Percentiles rank a stretch among this genome's conserved stretches.
Evolutionary conservation across 2,113 vertebrate genomes (phyloP).

Genomic region (Procavia capensis): DNA sequence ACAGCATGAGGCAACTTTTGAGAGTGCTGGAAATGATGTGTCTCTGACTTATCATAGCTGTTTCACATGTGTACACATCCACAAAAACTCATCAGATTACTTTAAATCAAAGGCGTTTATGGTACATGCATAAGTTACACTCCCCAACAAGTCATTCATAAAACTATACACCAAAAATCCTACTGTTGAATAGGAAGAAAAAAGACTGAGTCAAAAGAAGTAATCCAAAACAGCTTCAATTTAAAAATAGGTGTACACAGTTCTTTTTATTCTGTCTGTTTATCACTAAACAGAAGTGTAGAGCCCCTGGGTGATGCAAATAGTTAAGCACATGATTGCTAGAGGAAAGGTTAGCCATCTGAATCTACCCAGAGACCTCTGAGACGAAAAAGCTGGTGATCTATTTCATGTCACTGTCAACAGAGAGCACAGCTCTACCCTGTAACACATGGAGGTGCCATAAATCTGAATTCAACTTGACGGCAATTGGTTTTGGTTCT

Average conservation of each 20-base stretch:
- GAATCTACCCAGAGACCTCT: not conserved
- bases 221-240: not conserved
- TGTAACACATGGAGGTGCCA: not conserved
- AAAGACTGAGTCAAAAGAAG: not conserved
- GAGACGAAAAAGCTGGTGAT: not conserved
- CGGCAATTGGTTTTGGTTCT: not conserved
- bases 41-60: not conserved
- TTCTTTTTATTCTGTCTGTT: not conserved
- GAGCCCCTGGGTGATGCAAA: not conserved
- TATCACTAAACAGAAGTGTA: not conserved
- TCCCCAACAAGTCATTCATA: not conserved
- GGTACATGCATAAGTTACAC: not conserved
- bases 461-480: not conserved
- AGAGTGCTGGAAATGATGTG: not conserved
- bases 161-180: constrained; percentile 10
- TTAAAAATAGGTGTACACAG: not conserved
- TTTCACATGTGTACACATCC: not conserved
- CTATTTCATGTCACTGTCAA: not conserved
- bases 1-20: not conserved
- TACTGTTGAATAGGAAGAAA: not conserved
- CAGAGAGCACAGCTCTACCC: not conserved
- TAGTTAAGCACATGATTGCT: not conserved
- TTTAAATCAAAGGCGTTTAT: not conserved
- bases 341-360: not conserved
- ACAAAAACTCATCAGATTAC: not conserved